These are phyloP conservation scores for Zelleria hepariella DNA, from an alignment of 2,888 invertebrate species.

Conservation along the genomic window DNA sequence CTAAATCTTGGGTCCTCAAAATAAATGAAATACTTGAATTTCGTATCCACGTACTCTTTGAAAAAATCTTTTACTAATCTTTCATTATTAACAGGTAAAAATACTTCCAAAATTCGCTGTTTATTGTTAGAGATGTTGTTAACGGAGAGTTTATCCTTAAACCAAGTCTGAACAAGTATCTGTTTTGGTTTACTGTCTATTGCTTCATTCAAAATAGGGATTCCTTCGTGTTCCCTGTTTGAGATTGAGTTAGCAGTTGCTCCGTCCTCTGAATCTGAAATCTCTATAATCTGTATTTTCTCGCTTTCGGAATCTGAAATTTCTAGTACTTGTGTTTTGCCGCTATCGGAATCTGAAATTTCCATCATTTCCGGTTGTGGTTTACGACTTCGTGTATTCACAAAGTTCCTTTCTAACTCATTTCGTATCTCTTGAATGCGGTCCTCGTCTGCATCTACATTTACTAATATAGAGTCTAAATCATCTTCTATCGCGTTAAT, in stretches of 20 bases:
- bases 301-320: too few species aligned
- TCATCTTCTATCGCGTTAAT: background rate
- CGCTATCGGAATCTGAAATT: too few species aligned
- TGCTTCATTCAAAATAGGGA: constrained; percentile 3
- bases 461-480: background rate
- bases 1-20: background rate
- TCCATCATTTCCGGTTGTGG: too few species aligned
- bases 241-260: constrained; percentile 2
- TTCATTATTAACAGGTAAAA: background rate
- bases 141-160: background rate
- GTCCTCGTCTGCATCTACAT: background rate
- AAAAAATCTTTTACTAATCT: background rate
- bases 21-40: background rate
- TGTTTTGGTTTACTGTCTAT: constrained; percentile 5
- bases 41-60: background rate
- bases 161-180: background rate
- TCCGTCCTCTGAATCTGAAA: background rate
- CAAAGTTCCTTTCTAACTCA: too few species aligned
- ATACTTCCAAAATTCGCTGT: background rate
- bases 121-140: background rate
- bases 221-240: constrained; percentile 1
- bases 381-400: too few species aligned
- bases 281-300: background rate
- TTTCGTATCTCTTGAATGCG: background rate
- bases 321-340: too few species aligned